Conservation (phyloP, 2,797 vertebrate species). For the Pygocentrus nattereri region DNA sequence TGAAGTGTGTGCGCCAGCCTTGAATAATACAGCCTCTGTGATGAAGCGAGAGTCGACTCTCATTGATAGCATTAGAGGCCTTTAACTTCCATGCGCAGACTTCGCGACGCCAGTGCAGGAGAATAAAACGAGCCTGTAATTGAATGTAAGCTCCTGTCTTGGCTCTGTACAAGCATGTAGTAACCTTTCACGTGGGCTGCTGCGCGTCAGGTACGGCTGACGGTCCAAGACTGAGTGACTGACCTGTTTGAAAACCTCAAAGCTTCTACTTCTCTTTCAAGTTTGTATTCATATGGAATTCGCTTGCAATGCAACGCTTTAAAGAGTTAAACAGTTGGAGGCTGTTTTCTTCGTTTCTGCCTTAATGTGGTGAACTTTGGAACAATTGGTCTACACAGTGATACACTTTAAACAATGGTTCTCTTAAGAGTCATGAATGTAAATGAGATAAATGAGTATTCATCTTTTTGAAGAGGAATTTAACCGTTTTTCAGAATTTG, state of each 20-base stretch:
- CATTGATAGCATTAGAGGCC: slow-evolving; percentile 77
- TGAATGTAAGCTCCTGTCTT: slow-evolving; percentile 73
- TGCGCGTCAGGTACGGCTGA: not conserved
- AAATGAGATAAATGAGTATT: too few relatives aligned
- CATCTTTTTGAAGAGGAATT: too few relatives aligned
- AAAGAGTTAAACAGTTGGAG: not conserved
- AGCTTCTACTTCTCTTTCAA: not conserved
- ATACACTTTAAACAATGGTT: too few relatives aligned
- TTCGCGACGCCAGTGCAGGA: slow-evolving; percentile 73
- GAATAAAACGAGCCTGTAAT: slow-evolving; percentile 76
- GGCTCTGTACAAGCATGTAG: slow-evolving; percentile 52
- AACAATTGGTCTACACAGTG: too few relatives aligned
- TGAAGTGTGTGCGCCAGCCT: slow-evolving; percentile 65
- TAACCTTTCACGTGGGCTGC: slow-evolving; percentile 3
- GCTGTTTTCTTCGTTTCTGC: too few relatives aligned
- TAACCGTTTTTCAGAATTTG: too few relatives aligned
- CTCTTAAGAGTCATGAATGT: too few relatives aligned
- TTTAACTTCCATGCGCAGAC: slow-evolving; percentile 77
- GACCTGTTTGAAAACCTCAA: not conserved
- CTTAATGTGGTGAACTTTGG: too few relatives aligned
- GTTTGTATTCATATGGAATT: not conserved
- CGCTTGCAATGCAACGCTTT: not conserved
- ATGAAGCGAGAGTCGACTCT: slow-evolving; percentile 74
- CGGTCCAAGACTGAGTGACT: not conserved
- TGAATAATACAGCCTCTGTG: slow-evolving; percentile 78